Percentiles rank a stretch among this genome's conserved stretches.
Conservation (phyloP, 2,113 vertebrate genomes). For the Pampusana beccarii region DNA sequence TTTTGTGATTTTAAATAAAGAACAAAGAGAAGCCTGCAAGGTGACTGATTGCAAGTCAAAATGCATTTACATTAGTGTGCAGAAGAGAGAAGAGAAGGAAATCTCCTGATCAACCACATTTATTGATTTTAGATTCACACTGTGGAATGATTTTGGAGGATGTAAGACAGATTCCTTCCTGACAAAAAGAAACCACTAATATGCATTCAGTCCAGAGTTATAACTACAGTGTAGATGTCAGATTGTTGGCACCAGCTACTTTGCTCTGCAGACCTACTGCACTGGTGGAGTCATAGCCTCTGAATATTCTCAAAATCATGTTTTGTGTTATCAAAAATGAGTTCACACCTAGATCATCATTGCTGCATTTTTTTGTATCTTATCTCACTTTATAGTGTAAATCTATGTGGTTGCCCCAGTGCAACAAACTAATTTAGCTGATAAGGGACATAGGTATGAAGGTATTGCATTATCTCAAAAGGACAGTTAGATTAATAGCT, state of each 20-base stretch:
- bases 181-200: background rate
- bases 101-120: background rate
- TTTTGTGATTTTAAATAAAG: background rate
- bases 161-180: background rate
- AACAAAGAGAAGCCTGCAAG: background rate
- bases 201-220: background rate
- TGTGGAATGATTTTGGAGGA: background rate
- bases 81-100: background rate
- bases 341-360: background rate
- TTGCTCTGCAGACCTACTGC: background rate
- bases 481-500: background rate
- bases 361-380: background rate
- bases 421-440: background rate
- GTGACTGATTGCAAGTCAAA: background rate
- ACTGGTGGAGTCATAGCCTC: background rate
- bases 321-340: background rate
- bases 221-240: rapidly evolving
- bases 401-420: background rate
- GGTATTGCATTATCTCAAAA: background rate
- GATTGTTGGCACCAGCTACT: background rate
- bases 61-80: background rate
- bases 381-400: background rate
- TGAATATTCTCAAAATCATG: background rate
- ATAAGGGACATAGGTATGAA: background rate
- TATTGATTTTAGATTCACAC: background rate